Conservation (phyloP, 2,797 vertebrate species). For the Poecilia velifera region DNA sequence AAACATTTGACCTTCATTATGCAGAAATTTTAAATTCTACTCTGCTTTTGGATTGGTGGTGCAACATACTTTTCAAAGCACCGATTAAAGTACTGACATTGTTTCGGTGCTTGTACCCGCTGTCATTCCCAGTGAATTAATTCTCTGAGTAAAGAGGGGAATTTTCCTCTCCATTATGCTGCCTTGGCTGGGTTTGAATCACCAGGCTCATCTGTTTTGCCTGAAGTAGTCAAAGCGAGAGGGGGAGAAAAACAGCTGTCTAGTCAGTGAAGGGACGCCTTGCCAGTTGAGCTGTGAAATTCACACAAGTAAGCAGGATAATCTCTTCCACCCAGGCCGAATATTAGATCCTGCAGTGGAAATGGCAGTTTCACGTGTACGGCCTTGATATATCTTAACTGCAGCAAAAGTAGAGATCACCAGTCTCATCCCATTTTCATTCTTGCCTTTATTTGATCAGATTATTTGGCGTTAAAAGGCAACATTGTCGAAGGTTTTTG, state of each 20-base stretch:
- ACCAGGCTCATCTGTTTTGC: conserved; percentile 62
- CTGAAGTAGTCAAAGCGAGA: conserved; percentile 58
- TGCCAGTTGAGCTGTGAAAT: conserved; percentile 74
- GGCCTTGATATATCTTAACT: conserved; percentile 48
- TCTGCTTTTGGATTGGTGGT: conserved; percentile 4
- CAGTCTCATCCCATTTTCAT: conserved; percentile 28
- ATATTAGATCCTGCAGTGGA: conserved; percentile 58
- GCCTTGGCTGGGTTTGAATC: conserved; percentile 62
- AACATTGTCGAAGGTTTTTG: background rate
- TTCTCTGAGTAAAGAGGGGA: conserved; percentile 50
- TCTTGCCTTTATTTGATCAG: conserved; percentile 18
- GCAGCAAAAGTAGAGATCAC: conserved; percentile 21
- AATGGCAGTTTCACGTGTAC: conserved; percentile 38
- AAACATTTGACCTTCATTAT: background rate
- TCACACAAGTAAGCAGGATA: conserved; percentile 68
- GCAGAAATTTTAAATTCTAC: background rate
- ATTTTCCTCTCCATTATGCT: conserved; percentile 53
- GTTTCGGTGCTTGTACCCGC: conserved; percentile 35
- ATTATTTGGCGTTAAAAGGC: background rate
- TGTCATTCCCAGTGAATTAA: conserved; percentile 54
- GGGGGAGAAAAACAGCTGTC: conserved; percentile 62
- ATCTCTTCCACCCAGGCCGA: conserved; percentile 64
- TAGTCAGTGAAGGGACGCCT: conserved; percentile 58
- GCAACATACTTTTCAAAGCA: conserved; percentile 22
- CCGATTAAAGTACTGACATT: conserved; percentile 42